Percentiles rank a stretch among this genome's conserved stretches.
Evolutionary conservation across 2,888 invertebrate genomes (phyloP).

Genomic region (Philaethria dido): DNA sequence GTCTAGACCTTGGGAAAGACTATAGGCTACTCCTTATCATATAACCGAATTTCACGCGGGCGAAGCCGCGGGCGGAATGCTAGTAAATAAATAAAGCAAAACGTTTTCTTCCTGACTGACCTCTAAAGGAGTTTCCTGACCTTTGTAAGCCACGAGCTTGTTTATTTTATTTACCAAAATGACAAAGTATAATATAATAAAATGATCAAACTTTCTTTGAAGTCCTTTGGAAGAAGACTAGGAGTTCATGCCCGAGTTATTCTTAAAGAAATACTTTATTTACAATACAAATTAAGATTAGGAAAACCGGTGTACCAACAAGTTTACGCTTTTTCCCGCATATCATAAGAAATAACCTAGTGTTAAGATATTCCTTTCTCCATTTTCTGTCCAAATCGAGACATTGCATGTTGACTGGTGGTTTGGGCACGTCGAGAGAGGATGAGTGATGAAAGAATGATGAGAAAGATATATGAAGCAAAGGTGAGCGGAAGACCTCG

Average conservation of each 20-base stretch:
- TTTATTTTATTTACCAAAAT: constrained; percentile 6
- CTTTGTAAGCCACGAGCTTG: constrained; percentile 3
- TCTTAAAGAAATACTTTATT: neutral
- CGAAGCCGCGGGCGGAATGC: no score
- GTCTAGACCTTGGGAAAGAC: no score
- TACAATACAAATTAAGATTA: neutral
- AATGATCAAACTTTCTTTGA: neutral
- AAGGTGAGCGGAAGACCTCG: no score
- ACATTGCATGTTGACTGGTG: no score
- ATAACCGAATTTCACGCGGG: no score
- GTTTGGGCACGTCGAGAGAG: no score
- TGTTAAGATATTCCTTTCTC: no score
- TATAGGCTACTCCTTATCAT: no score
- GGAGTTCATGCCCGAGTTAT: neutral
- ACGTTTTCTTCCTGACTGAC: neutral
- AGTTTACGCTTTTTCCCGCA: no score
- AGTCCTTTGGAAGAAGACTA: neutral
- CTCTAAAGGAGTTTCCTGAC: neutral
- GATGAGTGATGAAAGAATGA: no score
- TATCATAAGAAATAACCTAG: neutral
- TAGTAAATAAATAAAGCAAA: neutral
- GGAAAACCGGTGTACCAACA: neutral
- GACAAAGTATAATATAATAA: constrained; percentile 1
- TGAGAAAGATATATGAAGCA: no score
- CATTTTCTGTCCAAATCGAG: no score